Evolutionary conservation across 2,888 invertebrate genomes (phyloP).

Genomic region (Smittia aterrima): DNA sequence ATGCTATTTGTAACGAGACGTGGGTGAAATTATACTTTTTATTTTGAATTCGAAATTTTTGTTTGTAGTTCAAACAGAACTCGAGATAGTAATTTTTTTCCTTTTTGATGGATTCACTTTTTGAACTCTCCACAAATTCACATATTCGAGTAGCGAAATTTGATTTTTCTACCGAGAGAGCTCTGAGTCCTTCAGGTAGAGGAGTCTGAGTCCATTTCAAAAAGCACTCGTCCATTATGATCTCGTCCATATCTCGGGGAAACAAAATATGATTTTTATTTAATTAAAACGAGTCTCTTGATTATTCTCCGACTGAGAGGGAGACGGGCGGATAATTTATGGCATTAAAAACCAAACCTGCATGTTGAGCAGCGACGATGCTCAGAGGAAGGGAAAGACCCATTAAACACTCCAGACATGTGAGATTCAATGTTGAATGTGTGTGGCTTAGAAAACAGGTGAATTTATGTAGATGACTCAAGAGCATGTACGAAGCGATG

Average conservation of each 20-base stretch:
- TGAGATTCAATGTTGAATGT: slow-evolving; percentile 7
- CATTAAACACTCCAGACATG: slow-evolving; percentile 6
- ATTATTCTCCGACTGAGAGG: not conserved
- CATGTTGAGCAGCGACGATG: not conserved
- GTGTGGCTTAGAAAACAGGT: slow-evolving; percentile 7
- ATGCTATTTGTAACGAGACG: not conserved
- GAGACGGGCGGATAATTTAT: slow-evolving; percentile 8
- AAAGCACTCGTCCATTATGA: not conserved
- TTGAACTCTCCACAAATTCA: too few species aligned
- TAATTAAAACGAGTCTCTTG: slow-evolving; percentile 11
- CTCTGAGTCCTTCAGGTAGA: too few species aligned
- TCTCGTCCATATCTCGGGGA: not conserved
- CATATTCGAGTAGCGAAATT: too few species aligned
- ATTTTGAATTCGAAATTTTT: too few species aligned
- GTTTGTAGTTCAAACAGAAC: too few species aligned
- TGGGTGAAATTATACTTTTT: not conserved
- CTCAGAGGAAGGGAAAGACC: not conserved
- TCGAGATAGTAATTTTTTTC: too few species aligned
- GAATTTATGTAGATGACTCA: slow-evolving; percentile 5
- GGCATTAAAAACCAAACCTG: not conserved
- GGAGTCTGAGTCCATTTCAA: not conserved
- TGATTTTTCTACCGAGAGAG: too few species aligned
- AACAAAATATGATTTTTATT: not conserved
- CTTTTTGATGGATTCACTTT: too few species aligned
- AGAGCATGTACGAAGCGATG: not conserved